Evolutionary conservation across 2,888 invertebrate genomes (phyloP), one percentile per base, ranked within the genome.

Genomic region (Netelia fuscicornis): DNA sequence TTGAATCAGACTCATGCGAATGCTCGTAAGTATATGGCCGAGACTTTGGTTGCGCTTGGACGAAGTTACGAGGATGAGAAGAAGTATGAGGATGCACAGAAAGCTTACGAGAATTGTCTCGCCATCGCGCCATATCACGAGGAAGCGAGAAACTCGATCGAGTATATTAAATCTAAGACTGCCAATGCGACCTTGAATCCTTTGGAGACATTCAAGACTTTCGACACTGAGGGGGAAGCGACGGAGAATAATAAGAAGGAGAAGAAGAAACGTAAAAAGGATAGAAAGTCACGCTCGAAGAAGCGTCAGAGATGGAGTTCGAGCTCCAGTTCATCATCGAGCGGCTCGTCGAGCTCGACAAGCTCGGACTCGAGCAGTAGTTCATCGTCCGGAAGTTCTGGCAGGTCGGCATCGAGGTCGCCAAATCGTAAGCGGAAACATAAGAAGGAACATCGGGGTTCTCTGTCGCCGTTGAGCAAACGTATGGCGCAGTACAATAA

Each of bases 1-100:
- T 94, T 98, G 62, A 98, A 99, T 94, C 97, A 97, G 0, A 97
- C 96, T 86, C 99, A 99, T 94, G 97, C 97, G 1, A 99, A 99
- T 94, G 99, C 98, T 48, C 96, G 97, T 81, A 98, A 98, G 93
- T 99, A 99, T 94, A 96, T 98, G 95, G 97, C 98, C 48, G 98
- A 99, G 94, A 99, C 98, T 0, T 94, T 98, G 64, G 97, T 98
- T 0, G 98, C 98, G 0, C 94, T 97, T 71, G 98, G 98, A 52
- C 96, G 98, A 70, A 98, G 98, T 92, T 97, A 97, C 92, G 98
- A 98, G 92, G 98, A 98, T 89, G 97, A 97, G 89, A 97, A 97
- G 91, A 97, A 98, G 89, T 95, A 97, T 75, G 96, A 97, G 2
- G 98, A 98, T 88, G 98, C 98, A 0, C 95, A 97, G 80, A 97